Evolutionary conservation across 2,797 vertebrate genomes (phyloP), one percentile per base, ranked within the genome.

Genomic region (Diglossa cyanea): DNA sequence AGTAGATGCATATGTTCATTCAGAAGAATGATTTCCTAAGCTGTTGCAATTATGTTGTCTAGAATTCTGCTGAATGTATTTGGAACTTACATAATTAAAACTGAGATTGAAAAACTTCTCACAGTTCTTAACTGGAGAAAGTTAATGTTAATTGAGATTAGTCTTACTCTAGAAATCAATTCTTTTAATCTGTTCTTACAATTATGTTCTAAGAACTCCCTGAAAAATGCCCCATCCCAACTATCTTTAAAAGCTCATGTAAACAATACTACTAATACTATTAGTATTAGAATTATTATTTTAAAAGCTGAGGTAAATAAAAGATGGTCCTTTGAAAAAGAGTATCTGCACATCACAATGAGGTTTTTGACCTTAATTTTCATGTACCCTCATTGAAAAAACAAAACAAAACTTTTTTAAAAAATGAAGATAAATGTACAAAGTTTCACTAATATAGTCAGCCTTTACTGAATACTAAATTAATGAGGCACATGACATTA

Each of bases 401-500:
- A 0, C 3, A 4, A 30, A 44, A 42, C 5, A 62, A 67, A 53
- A 6, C 1, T 1, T 17, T 31, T 7, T 5, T 13, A 37, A 20
- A 31, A 74, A 17, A 19, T 21, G 1, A 37, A 2, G 20, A 14
- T 15, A 50, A 62, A 13, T 20, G 2, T 63, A 63, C 26, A 19
- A 72, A 60, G 10, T 55, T 72, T 54, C 30, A 37, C 20, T 42
- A 50, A 31, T 30, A 42, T 23, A 63, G 6, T 51, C 65, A 31
- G 6, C 16, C 33, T 77, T 47, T 39, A 60, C 28, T 21, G 30
- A 68, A 30, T 70, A 60, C 14, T 39, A 78, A 63, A 50, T 53
- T 40, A 30, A 62, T 54, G 23, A 72, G 2, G 10, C 33, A 65
- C 19, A 25, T 18, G 2, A 17, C 7, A 61, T 23, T 17, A 31